These are phyloP conservation scores for Ataeniobius toweri DNA, from an alignment of 2,797 vertebrate species.

Conservation along the genomic window DNA sequence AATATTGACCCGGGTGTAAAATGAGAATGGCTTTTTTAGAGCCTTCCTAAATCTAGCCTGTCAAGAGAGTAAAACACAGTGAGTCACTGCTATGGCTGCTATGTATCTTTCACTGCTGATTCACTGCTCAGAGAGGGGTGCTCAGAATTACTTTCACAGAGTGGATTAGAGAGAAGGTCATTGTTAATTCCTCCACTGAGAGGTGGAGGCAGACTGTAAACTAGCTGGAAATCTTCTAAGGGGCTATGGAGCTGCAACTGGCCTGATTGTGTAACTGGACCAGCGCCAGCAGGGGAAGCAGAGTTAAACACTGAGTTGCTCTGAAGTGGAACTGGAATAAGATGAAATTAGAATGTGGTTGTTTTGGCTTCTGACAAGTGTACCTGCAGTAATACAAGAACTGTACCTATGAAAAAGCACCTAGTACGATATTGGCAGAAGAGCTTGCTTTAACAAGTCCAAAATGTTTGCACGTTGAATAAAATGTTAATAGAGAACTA, in stretches of 20 bases:
- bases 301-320: neutral
- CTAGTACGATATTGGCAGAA: too few species aligned
- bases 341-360: neutral
- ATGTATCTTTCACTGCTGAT: slow-evolving; percentile 39
- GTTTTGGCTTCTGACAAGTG: neutral
- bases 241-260: slow-evolving; percentile 17
- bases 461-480: too few species aligned
- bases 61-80: slow-evolving; percentile 6
- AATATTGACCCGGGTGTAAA: neutral
- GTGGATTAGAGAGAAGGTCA: slow-evolving; percentile 68
- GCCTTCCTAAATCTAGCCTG: slow-evolving; percentile 14
- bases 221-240: slow-evolving; percentile 38
- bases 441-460: too few species aligned
- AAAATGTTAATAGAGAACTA: too few species aligned
- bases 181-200: slow-evolving; percentile 52
- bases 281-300: slow-evolving; percentile 8
- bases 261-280: slow-evolving; percentile 20
- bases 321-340: neutral
- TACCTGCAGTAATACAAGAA: neutral
- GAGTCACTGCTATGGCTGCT: slow-evolving; percentile 18
- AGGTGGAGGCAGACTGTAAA: slow-evolving; percentile 31
- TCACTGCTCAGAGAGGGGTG: slow-evolving; percentile 35
- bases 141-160: slow-evolving; percentile 52
- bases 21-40: neutral
- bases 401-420: too few species aligned